These are phyloP conservation scores for Streptopelia turtur DNA, from an alignment of 2,797 vertebrate species.

Conservation along the genomic window DNA sequence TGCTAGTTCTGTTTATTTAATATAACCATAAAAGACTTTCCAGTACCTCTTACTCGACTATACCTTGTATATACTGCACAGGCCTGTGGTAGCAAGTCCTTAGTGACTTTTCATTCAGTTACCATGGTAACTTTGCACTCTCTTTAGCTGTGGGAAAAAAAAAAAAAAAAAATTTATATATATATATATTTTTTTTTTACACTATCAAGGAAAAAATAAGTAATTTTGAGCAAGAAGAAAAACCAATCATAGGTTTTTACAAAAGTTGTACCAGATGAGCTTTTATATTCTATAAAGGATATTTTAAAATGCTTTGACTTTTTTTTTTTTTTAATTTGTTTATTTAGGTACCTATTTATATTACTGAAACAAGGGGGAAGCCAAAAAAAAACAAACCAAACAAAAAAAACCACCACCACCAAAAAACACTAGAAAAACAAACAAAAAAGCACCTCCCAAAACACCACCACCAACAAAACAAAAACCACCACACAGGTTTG, in stretches of 20 bases:
- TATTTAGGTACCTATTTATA: too few relatives aligned
- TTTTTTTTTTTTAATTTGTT: background rate
- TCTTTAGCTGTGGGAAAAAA: background rate
- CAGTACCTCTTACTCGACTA: constrained; percentile 1
- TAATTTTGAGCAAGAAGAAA: background rate
- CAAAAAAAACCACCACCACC: background rate
- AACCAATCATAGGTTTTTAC: background rate
- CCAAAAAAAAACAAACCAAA: too few relatives aligned
- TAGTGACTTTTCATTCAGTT: constrained; percentile 59
- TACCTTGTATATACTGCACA: constrained; percentile 32
- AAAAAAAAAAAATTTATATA: background rate
- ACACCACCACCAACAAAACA: background rate
- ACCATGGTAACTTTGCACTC: constrained; percentile 59
- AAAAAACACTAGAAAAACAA: background rate
- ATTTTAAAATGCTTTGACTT: background rate
- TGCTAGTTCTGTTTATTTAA: background rate
- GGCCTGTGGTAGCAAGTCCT: constrained; percentile 46
- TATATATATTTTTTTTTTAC: background rate
- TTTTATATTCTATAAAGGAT: background rate
- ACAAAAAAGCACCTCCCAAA: background rate
- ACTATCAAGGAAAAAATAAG: background rate
- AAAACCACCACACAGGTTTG: background rate
- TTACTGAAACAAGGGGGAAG: background rate
- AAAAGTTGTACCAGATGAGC: background rate
- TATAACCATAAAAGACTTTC: constrained; percentile 46